phyloP scores from a whole-genome alignment of 2,888 invertebrate species.

The Adela reaumurella region DNA sequence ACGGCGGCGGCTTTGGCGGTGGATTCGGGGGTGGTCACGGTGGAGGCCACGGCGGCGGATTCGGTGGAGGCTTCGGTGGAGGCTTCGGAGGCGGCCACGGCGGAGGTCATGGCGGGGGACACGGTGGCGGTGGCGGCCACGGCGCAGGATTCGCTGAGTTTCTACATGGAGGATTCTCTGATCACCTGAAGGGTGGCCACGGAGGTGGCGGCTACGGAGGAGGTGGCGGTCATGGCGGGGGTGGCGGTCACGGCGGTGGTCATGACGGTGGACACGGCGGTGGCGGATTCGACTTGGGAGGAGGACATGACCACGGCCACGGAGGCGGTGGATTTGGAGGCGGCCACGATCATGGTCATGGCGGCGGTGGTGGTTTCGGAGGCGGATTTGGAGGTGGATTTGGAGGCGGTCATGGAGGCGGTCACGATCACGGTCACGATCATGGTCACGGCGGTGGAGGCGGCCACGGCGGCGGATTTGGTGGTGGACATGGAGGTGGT shows the following conservation, averaged over 20 bases:
- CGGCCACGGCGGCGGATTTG: not conserved
- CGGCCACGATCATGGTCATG: slow-evolving; percentile 5
- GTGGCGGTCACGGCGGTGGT: slow-evolving; percentile 11
- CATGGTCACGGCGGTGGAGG: slow-evolving; percentile 3
- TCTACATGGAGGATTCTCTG: slow-evolving; percentile 11
- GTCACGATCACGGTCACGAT: slow-evolving; percentile 10
- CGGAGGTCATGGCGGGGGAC: slow-evolving; percentile 14
- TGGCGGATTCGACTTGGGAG: slow-evolving; percentile 16
- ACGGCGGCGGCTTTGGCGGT: slow-evolving; percentile 16
- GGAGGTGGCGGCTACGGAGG: slow-evolving; percentile 16
- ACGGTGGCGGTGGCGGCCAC: slow-evolving; percentile 13
- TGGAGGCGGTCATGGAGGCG: slow-evolving; percentile 9
- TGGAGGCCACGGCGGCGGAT: slow-evolving; percentile 17
- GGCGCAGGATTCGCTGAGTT: too few species aligned
- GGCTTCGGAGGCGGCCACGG: slow-evolving; percentile 21
- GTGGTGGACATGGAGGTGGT: slow-evolving; percentile 13
- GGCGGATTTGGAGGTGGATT: slow-evolving; percentile 7
- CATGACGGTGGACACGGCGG: slow-evolving; percentile 8
- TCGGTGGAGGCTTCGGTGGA: slow-evolving; percentile 17
- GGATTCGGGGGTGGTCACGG: slow-evolving; percentile 16
- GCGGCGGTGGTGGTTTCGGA: slow-evolving; percentile 11
- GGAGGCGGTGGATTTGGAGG: slow-evolving; percentile 12
- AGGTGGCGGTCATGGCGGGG: slow-evolving; percentile 16
- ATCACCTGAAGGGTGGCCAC: slow-evolving; percentile 15
- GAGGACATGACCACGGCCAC: slow-evolving; percentile 7